A percentile compares a stretch with the other conserved stretches of the same genome.
Evolutionary conservation across 2,113 vertebrate genomes (phyloP).

Genomic region (Lasiurus cinereus): DNA sequence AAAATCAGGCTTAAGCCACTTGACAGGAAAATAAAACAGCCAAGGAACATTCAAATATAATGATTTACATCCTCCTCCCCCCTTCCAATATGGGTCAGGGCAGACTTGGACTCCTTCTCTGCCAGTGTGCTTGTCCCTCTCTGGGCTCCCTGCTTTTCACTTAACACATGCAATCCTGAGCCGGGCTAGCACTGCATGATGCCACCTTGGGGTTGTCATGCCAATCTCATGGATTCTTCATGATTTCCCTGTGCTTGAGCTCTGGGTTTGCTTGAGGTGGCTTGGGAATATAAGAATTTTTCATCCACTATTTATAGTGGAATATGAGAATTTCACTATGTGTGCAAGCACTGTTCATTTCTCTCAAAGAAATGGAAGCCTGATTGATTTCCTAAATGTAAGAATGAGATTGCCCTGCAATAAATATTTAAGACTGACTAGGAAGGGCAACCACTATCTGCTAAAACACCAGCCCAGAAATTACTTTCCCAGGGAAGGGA

Average conservation of each 20-base stretch:
- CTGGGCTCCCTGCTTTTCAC: neutral
- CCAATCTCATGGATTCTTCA: neutral
- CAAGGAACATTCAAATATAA: conserved; percentile 69
- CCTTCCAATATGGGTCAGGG: conserved; percentile 20
- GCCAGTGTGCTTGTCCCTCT: neutral
- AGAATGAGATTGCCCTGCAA: conserved; percentile 79
- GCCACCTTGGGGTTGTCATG: neutral
- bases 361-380: conserved; percentile 81
- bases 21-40: conserved; percentile 83
- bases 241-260: neutral
- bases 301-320: conserved; percentile 71
- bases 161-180: neutral
- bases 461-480: conserved; percentile 77
- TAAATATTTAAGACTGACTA: conserved; percentile 84
- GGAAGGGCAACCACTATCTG: conserved; percentile 76
- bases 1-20: conserved; percentile 77
- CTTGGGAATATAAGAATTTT: conserved; percentile 45
- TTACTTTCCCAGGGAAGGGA: conserved; percentile 49
- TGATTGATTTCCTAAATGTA: conserved; percentile 81
- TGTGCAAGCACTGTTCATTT: conserved; percentile 74
- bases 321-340: too few species aligned
- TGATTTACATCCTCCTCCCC: conserved; percentile 64
- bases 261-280: conserved; percentile 1
- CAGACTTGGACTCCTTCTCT: rapidly evolving
- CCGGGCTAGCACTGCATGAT: rapidly evolving